Conservation (phyloP, 2,797 vertebrate genomes). For the Myotis vivesi region DNA sequence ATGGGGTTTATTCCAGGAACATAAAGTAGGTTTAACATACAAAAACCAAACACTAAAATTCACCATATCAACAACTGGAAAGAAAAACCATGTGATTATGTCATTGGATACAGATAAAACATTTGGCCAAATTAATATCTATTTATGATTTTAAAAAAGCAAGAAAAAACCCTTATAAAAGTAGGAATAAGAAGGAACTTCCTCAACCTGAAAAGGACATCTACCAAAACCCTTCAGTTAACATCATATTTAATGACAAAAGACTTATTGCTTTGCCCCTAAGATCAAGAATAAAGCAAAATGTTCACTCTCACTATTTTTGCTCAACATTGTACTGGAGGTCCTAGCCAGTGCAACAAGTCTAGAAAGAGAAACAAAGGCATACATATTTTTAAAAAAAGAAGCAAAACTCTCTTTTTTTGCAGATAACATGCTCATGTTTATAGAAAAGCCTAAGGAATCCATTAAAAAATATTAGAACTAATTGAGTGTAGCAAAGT, state of each 20-base stretch:
- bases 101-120: neutral
- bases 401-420: neutral
- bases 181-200: neutral
- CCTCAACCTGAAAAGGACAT: neutral
- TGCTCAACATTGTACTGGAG: neutral
- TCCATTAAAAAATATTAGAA: slow-evolving; percentile 1
- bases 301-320: neutral
- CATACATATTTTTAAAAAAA: neutral
- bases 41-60: slow-evolving; percentile 12
- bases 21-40: neutral
- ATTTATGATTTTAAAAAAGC: neutral
- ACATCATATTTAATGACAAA: neutral
- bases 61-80: neutral
- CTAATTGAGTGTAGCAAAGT: neutral
- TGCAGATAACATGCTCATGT: neutral
- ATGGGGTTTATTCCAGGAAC: neutral
- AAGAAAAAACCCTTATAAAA: slow-evolving; percentile 25
- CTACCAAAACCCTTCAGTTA: neutral
- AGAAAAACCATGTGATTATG: neutral
- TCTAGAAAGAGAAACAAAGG: neutral
- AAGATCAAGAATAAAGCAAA: neutral
- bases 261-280: neutral
- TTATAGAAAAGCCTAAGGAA: slow-evolving; percentile 6
- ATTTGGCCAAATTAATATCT: neutral
- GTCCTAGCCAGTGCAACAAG: neutral